Percentiles rank a stretch among this genome's conserved stretches.
These are phyloP conservation scores for Brenthis ino DNA, from an alignment of 2,888 invertebrate species.

Conservation along the genomic window DNA sequence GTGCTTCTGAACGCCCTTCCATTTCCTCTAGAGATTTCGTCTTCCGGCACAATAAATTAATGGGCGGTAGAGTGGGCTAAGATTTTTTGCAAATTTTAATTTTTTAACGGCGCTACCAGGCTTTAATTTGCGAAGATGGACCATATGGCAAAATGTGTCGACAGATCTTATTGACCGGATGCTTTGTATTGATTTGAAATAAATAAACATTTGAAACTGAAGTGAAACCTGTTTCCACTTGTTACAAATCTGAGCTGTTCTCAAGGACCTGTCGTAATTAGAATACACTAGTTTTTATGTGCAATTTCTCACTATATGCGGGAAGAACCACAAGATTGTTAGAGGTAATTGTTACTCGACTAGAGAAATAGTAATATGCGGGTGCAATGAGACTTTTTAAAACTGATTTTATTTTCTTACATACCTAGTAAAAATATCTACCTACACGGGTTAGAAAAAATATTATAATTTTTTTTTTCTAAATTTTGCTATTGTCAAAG, in stretches of 20 bases:
- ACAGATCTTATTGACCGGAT: slow-evolving; percentile 63
- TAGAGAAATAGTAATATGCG: slow-evolving; percentile 71
- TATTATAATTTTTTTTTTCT: slow-evolving; percentile 61
- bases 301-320: slow-evolving; percentile 72
- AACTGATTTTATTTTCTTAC: slow-evolving; percentile 46
- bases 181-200: slow-evolving; percentile 49
- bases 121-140: slow-evolving; percentile 47
- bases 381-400: slow-evolving; percentile 55
- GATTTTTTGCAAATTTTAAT: slow-evolving; percentile 67
- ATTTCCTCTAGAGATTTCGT: slow-evolving; percentile 81
- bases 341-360: slow-evolving; percentile 70
- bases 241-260: slow-evolving; percentile 51
- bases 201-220: slow-evolving; percentile 48
- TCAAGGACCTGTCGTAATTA: slow-evolving; percentile 62
- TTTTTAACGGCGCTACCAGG: slow-evolving; percentile 64
- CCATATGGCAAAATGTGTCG: slow-evolving; percentile 61
- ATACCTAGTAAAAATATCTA: slow-evolving; percentile 51
- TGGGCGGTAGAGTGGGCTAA: slow-evolving; percentile 57
- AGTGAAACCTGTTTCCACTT: slow-evolving; percentile 62
- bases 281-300: slow-evolving; percentile 69
- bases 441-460: slow-evolving; percentile 52
- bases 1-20: slow-evolving; percentile 70
- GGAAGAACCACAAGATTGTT: slow-evolving; percentile 75
- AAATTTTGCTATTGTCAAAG: slow-evolving; percentile 67
- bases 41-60: slow-evolving; percentile 80